phyloP scores from a whole-genome alignment of 2,797 vertebrate genomes.

The Emydoidea blandingii region DNA sequence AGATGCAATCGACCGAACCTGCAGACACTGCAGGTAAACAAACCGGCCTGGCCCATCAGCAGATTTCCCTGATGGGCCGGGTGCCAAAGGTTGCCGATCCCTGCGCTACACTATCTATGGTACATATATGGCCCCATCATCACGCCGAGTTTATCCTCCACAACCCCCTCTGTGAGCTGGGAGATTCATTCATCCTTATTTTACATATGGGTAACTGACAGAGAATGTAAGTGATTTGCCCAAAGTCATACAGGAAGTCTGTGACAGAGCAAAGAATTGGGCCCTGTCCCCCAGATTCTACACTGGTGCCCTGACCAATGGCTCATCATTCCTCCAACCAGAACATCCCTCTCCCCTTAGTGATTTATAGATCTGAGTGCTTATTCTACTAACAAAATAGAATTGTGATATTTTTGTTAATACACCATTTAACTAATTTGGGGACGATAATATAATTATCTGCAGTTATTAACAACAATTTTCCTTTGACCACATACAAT shows the following conservation, averaged over 20 bases:
- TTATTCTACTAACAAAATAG: neutral
- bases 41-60: too few species aligned
- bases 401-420: neutral
- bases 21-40: too few species aligned
- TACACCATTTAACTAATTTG: neutral
- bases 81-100: too few species aligned
- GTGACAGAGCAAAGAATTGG: neutral
- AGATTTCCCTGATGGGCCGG: too few species aligned
- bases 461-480: neutral
- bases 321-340: neutral
- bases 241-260: neutral
- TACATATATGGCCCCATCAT: neutral
- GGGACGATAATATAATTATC: neutral
- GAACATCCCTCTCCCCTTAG: fast-evolving
- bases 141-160: neutral
- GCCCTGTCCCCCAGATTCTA: neutral
- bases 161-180: neutral
- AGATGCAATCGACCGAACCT: too few species aligned
- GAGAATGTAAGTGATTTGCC: neutral
- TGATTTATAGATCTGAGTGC: neutral
- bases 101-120: neutral
- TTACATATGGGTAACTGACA: neutral
- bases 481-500: conserved; percentile 32
- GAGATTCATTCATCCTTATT: neutral
- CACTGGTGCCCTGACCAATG: neutral